Base-by-base conservation (phyloP, 2,888 invertebrate species). In the Stramonita haemastoma region DNA sequence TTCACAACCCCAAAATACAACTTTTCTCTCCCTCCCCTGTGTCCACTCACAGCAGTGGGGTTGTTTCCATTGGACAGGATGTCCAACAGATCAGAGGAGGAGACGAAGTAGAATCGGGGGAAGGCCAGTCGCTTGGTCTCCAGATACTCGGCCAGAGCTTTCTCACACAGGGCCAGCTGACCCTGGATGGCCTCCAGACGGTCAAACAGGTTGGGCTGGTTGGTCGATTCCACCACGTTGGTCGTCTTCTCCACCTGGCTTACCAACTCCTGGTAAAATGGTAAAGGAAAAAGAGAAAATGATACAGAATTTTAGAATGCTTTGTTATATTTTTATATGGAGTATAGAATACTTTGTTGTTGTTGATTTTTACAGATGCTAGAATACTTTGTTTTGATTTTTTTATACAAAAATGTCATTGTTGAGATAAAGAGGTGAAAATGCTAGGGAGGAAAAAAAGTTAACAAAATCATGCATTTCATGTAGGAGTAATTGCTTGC, bases 91-190 rank as follows among this genome's bases (percentile, higher is more conserved):
- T 99, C 99, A 88, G 98, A 98, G 17, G 99, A 98, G 17, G 99
- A 99, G 0, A 99, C 98, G 96, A 99, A 99, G 96, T 99, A 99
- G 96, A 99, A 99, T 95, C 99, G 97, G 29, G 99, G 99, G 96
- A 99, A 99, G 11, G 99, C 98, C 89, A 99, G 96, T 94, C 99
- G 97, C 96, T 99, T 99, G 0, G 99, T 99, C 97, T 99, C 99
- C 94, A 99, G 97, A 96, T 99, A 99, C 96, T 99, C 99, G 46
- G 99, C 99, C 91, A 99, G 96, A 22, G 99, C 99, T 96, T 99
- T 99, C 96, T 99, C 99, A 96, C 99, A 99, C 57, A 99, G 97
- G 0, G 98, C 97, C 91, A 99, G 96, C 95, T 98, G 98, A 92
- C 97, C 97, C 95, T 99, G 99, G 86, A 99, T 96, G 88, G 97